phyloP scores from a whole-genome alignment of 2,797 vertebrate genomes.

The Pangasius krempfi region DNA sequence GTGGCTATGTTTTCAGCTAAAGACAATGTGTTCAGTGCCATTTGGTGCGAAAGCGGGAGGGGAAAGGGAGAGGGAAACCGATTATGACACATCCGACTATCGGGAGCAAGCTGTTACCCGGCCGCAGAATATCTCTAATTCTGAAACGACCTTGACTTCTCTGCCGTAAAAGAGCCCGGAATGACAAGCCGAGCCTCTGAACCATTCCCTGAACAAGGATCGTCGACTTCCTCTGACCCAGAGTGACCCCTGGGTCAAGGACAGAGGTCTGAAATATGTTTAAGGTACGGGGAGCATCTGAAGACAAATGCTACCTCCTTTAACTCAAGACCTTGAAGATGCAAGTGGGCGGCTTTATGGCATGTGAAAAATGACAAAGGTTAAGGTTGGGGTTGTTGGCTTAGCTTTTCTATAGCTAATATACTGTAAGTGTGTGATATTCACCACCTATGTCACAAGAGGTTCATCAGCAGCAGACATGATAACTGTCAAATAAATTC shows the following conservation, averaged over 20 bases:
- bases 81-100: conserved; percentile 79
- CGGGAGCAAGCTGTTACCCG: conserved; percentile 79
- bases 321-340: background rate
- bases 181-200: conserved; percentile 69
- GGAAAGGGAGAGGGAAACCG: conserved; percentile 63
- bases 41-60: conserved; percentile 66
- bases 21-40: conserved; percentile 82
- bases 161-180: conserved; percentile 66
- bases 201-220: conserved; percentile 40
- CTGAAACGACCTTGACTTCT: conserved; percentile 76
- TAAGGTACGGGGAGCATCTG: background rate
- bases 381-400: background rate
- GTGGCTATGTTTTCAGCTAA: conserved; percentile 76
- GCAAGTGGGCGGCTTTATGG: background rate
- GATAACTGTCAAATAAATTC: background rate
- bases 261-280: background rate
- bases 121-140: conserved; percentile 76
- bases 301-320: background rate
- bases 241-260: conserved; percentile 25
- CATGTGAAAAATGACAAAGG: background rate
- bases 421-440: background rate
- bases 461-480: background rate
- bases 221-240: background rate
- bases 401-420: background rate
- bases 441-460: background rate